A percentile compares a stretch with the other conserved stretches of the same genome.
Conservation (phyloP, 2,113 vertebrate genomes). For the Nematolebias whitei region DNA sequence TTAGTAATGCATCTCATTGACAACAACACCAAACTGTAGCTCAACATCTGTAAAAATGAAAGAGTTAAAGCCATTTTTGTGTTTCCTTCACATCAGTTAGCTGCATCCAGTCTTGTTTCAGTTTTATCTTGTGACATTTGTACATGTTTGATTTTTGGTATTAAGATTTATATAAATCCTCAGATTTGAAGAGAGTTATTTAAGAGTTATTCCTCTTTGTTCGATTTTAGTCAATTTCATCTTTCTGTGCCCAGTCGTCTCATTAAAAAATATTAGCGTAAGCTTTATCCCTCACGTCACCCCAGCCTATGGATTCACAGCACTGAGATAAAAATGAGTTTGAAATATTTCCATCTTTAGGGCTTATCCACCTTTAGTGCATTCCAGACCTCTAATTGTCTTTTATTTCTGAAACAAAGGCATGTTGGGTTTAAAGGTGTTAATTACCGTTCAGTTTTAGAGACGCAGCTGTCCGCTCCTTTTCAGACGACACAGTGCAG, state of each 20-base stretch:
- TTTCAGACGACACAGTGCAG: constrained; percentile 25
- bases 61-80: too few species aligned
- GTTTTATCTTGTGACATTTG: too few species aligned
- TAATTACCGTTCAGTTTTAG: constrained; percentile 73
- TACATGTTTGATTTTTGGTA: not conserved
- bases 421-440: constrained; percentile 70
- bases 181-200: constrained; percentile 30
- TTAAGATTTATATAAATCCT: constrained; percentile 38
- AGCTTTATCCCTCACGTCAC: constrained; percentile 13
- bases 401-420: constrained; percentile 69
- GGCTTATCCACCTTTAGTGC: constrained; percentile 70
- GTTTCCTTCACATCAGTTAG: too few species aligned
- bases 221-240: constrained; percentile 19
- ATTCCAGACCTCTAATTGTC: constrained; percentile 37
- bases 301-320: constrained; percentile 36
- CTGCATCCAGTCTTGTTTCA: too few species aligned
- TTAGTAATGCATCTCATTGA: too few species aligned
- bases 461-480: constrained; percentile 65
- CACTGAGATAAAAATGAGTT: constrained; percentile 58
- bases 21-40: too few species aligned
- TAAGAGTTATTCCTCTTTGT: constrained; percentile 12
- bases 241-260: not conserved
- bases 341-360: constrained; percentile 65
- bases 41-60: too few species aligned
- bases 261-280: constrained; percentile 42